These are phyloP conservation scores for Eustalomyia histrio DNA, from an alignment of 2,888 invertebrate species.

Conservation along the genomic window DNA sequence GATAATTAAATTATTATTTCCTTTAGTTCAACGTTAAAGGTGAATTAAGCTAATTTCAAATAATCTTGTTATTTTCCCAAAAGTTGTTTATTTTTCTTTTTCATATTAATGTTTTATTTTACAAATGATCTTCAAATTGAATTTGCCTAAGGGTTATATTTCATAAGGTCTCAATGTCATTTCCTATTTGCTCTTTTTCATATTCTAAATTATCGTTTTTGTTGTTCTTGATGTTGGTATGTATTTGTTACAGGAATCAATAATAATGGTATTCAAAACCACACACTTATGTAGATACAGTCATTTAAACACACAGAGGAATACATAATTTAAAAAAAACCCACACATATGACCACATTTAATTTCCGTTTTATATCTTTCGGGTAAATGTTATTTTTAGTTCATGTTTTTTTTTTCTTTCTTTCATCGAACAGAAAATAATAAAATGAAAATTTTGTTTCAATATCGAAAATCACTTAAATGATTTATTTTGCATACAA, in stretches of 20 bases:
- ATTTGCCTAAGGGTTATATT: constrained; percentile 40
- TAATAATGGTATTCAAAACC: constrained; percentile 40
- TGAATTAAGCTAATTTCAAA: constrained; percentile 24
- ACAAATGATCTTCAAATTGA: constrained; percentile 45
- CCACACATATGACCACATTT: constrained; percentile 57
- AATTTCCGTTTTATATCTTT: constrained; percentile 56
- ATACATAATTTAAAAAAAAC: constrained; percentile 5
- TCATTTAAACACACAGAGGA: neutral
- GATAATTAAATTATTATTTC: neutral
- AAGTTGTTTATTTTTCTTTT: neutral
- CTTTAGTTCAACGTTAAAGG: neutral
- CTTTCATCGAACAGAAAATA: neutral
- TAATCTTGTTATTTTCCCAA: constrained; percentile 9
- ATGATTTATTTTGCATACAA: constrained; percentile 67
- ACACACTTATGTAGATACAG: constrained; percentile 30
- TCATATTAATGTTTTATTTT: constrained; percentile 9
- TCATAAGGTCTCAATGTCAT: constrained; percentile 59
- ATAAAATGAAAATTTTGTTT: constrained; percentile 46
- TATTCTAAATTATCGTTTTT: constrained; percentile 27
- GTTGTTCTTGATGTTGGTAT: too few relatives aligned
- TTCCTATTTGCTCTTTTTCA: constrained; percentile 31
- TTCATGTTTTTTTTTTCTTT: too few relatives aligned
- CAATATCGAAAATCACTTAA: constrained; percentile 62
- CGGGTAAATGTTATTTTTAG: constrained; percentile 12
- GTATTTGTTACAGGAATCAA: constrained; percentile 37